phyloP scores from a whole-genome alignment of 2,113 vertebrate species.

The Nothocercus nigrocapillus region DNA sequence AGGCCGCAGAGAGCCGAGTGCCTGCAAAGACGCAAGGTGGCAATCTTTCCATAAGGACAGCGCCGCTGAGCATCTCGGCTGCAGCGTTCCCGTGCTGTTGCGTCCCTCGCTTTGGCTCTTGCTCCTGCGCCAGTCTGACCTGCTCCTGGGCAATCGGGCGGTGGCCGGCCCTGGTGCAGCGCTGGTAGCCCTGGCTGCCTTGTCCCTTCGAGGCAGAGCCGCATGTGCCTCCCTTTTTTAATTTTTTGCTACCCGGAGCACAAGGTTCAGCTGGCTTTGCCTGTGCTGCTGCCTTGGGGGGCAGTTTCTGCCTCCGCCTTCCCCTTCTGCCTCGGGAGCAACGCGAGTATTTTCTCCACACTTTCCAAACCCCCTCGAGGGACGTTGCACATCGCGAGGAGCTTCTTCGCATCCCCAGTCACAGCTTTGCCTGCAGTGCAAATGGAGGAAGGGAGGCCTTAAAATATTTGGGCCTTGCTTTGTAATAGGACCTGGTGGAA shows the following conservation, averaged over 20 bases:
- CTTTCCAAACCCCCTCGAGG: neutral
- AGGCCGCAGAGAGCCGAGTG: neutral
- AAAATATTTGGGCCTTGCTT: neutral
- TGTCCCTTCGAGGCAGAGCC: rapidly evolving
- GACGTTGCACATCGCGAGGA: neutral
- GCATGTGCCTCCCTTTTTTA: neutral
- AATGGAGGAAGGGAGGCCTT: neutral
- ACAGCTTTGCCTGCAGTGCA: neutral
- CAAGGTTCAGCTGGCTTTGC: neutral
- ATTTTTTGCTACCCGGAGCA: rapidly evolving
- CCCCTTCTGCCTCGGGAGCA: neutral
- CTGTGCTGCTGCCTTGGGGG: neutral
- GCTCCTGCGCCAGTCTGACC: neutral
- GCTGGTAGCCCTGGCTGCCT: neutral
- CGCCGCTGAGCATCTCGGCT: neutral
- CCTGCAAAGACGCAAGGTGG: slow-evolving; percentile 49
- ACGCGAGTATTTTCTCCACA: neutral
- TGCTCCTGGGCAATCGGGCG: no score
- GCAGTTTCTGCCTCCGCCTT: neutral
- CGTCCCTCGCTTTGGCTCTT: rapidly evolving
- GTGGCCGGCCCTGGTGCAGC: neutral
- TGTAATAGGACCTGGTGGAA: neutral
- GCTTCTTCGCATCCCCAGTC: neutral
- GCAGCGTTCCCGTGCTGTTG: neutral
- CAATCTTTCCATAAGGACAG: slow-evolving; percentile 48